Evolutionary conservation across 1,140 invertebrate species (phyloP), one percentile per base, ranked within the genome.

Genomic region (Aphaenogaster floridana): DNA sequence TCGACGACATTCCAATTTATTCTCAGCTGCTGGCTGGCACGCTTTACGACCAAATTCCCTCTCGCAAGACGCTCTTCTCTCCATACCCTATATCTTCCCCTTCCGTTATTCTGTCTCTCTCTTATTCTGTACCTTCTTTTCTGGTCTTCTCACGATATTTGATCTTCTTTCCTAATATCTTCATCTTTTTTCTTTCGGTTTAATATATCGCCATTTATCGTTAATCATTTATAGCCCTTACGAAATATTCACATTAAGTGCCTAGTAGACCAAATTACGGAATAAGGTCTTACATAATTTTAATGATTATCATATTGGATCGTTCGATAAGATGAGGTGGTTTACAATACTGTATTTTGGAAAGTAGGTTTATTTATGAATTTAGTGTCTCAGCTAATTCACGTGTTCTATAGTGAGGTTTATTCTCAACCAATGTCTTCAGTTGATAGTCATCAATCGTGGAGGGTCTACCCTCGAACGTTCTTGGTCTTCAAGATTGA

Each of bases 1-100:
- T 91, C 90, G 89, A 91, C 90, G 90, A 91, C 89, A 81, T 91
- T 91, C 90, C 90, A 91, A 91, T 91, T 91, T 91, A 91, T 91
- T 91, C 90, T 91, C 90, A 89, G 89, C 89, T 89, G 89, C 88
- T 88, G 79, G 84, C 89, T 91, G 89, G 90, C 87, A 91, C 89
- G 87, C 90, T 91, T 91, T 79, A 78, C 76, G 50, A 79, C 76
- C 69, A 69, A 84, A 71, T 71, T 89, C 72, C 61, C 69, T 42
- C 57, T 63, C 86, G 52, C 68, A 50, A 84, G 80, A 84, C 80
- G 68, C 54, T 74, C 80, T 84, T 84, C 42, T 71, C 68, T 83
- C 52, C 52, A 36, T 83, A 83, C 66, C 68, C 69, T 84, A 84
- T 84, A 84, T 84, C 80, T 74, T 84, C 34, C 42, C 80, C 34